Evolutionary conservation across 2,888 invertebrate genomes (phyloP), one percentile per base, ranked within the genome.

Genomic region (Cinara cedri): DNA sequence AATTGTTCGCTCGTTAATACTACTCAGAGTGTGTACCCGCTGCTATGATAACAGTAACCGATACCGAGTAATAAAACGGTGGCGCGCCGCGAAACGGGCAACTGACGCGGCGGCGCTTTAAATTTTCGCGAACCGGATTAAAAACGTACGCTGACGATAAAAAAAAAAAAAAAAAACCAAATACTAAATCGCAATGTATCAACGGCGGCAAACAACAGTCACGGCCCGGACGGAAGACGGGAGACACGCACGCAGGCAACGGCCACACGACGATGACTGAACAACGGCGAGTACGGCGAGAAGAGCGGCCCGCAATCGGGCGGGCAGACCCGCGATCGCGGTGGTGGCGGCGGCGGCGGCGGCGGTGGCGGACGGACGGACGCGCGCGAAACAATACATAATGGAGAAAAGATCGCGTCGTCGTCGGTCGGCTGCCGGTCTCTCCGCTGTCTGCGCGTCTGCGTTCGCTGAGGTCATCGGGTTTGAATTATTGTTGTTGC

Each of bases 391-490:
- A 54, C 16, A 54, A 63, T 19, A 63, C 16, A 16, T 19, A 11
- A 21, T 42, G 71, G 57, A 42, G 71, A 55, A 71, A 44, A 24
- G 21, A 21, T 19, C 54, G 54, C 42, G 4, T 57, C 16, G 14
- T 60, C 55, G 42, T 34, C 34, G 6, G n/a, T 34, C 34, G 34
- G 8, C 34, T 14, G 71, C 1, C 60, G n/a, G 63, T 63, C 44
- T 16, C 16, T 14, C 14, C 49, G 49, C 14, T 51, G 14, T 1
- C 16, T 34, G 62, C 11, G 62, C 24, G 57, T 57, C 57, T n/a
- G 49, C 21, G 26, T n/a, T n/a, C n/a, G n/a, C 55, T 55, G 71
- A 71, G 71, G 71, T 71, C 71, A 44, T 71, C 55, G 55, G 6
- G 71, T 71, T 55, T 44, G 21, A 44, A 42, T 34, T 62, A 11